phyloP scores from a whole-genome alignment of 2,113 vertebrate genomes.

The Vicugna pacos region DNA sequence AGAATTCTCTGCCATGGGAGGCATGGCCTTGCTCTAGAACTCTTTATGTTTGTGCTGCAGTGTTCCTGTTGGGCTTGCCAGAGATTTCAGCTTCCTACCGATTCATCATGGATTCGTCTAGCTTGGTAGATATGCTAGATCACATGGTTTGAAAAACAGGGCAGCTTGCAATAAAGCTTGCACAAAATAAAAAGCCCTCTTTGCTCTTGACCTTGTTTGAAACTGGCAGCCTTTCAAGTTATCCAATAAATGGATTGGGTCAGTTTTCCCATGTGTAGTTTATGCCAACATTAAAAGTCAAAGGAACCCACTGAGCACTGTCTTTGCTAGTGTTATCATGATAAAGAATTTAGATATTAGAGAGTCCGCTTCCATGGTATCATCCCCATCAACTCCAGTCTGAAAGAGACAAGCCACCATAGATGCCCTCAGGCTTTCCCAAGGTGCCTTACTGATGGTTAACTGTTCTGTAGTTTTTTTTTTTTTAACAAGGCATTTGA shows the following conservation, averaged over 20 bases:
- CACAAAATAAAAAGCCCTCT: not conserved
- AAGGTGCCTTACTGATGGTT: not conserved
- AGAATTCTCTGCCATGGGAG: not conserved
- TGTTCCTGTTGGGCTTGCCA: not conserved
- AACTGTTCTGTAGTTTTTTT: not conserved
- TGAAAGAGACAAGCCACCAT: not conserved
- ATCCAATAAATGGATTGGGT: not conserved
- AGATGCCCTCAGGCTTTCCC: not conserved
- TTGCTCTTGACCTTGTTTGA: not conserved
- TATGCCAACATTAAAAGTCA: not conserved
- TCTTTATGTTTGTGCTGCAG: not conserved
- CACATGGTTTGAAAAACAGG: not conserved
- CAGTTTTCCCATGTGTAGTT: not conserved
- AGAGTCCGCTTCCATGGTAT: not conserved
- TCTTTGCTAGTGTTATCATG: not conserved
- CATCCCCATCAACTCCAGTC: not conserved
- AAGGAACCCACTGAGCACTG: not conserved
- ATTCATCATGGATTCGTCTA: not conserved
- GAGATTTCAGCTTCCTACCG: not conserved
- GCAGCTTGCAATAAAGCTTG: not conserved
- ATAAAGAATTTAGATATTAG: not conserved
- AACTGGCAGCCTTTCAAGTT: not conserved
- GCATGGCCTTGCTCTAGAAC: not conserved
- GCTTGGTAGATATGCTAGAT: not conserved
- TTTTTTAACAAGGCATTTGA: not conserved